phyloP scores from a whole-genome alignment of 2,888 invertebrate species.

The Gryllus longicercus region DNA sequence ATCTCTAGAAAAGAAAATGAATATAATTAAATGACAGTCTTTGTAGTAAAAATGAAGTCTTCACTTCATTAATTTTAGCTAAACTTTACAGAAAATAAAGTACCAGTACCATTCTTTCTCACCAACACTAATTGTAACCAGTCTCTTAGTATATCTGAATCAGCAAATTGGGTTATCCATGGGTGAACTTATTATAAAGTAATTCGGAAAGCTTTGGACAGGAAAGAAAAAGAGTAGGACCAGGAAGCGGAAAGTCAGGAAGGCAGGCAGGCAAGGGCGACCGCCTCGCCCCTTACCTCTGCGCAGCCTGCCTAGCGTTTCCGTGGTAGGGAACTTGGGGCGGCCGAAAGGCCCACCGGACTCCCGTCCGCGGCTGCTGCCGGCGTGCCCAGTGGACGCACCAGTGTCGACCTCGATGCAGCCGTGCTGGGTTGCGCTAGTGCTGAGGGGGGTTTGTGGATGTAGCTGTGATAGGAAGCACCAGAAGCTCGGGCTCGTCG shows the following conservation, averaged over 20 bases:
- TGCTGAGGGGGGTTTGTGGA: slow-evolving; percentile 43
- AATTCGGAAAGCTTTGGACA: not conserved
- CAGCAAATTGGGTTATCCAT: not conserved
- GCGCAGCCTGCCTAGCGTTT: slow-evolving; percentile 34
- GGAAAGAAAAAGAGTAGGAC: not conserved
- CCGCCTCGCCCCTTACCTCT: slow-evolving; percentile 34
- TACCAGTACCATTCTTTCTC: no score
- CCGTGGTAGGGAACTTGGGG: slow-evolving; percentile 28
- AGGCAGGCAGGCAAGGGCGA: slow-evolving; percentile 23
- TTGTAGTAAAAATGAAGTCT: no score
- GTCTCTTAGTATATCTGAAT: no score
- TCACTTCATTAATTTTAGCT: no score
- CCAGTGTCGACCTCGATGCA: slow-evolving; percentile 17
- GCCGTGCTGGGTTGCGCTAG: slow-evolving; percentile 38
- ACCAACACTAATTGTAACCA: no score
- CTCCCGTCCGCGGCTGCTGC: slow-evolving; percentile 26
- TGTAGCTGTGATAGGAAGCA: slow-evolving; percentile 48
- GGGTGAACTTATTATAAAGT: not conserved
- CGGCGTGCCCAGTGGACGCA: slow-evolving; percentile 28
- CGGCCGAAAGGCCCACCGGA: slow-evolving; percentile 11
- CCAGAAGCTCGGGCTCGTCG: slow-evolving; percentile 48
- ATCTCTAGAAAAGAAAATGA: no score
- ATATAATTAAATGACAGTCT: no score
- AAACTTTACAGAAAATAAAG: no score
- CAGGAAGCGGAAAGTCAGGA: slow-evolving; percentile 22